Conservation (phyloP, 2,113 vertebrate genomes). For the Salvelinus namaycush region DNA sequence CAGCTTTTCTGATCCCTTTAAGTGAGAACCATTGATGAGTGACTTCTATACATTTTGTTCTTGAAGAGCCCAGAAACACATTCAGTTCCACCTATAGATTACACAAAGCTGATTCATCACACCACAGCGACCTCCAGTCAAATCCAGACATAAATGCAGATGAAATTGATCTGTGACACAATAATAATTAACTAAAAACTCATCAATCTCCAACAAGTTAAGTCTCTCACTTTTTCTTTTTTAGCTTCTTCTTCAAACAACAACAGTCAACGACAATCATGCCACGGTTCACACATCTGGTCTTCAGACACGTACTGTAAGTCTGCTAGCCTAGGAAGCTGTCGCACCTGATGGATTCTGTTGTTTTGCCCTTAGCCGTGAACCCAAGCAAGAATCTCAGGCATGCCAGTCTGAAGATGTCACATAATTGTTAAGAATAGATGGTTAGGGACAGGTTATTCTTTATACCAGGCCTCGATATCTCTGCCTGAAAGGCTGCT, state of each 20-base stretch:
- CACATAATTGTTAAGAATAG: constrained; percentile 21
- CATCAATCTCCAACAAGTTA: background rate
- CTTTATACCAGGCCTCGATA: constrained; percentile 10
- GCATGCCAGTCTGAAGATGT: constrained; percentile 28
- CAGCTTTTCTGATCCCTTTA: background rate
- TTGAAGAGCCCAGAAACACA: too few relatives aligned
- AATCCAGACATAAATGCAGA: background rate
- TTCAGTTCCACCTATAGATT: too few relatives aligned
- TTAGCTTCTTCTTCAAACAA: background rate
- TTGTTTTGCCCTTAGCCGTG: constrained; percentile 36
- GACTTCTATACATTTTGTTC: too few relatives aligned
- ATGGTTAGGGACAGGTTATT: constrained; percentile 22
- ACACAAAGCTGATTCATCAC: too few relatives aligned
- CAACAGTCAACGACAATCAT: constrained; percentile 23
- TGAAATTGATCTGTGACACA: background rate
- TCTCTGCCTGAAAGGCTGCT: constrained; percentile 9
- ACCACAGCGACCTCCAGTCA: too few relatives aligned
- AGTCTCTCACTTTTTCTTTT: background rate
- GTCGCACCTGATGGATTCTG: constrained; percentile 37
- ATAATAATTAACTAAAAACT: too few relatives aligned
- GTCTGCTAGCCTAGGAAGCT: constrained; percentile 26
- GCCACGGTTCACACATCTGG: constrained; percentile 8
- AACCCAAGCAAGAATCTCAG: constrained; percentile 40
- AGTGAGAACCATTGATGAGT: too few relatives aligned
- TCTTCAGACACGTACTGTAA: constrained; percentile 19